Percentiles rank a stretch among this genome's conserved stretches.
Evolutionary conservation across 1,140 invertebrate genomes (phyloP).

Genomic region (Pseudachorutes palmiensis): DNA sequence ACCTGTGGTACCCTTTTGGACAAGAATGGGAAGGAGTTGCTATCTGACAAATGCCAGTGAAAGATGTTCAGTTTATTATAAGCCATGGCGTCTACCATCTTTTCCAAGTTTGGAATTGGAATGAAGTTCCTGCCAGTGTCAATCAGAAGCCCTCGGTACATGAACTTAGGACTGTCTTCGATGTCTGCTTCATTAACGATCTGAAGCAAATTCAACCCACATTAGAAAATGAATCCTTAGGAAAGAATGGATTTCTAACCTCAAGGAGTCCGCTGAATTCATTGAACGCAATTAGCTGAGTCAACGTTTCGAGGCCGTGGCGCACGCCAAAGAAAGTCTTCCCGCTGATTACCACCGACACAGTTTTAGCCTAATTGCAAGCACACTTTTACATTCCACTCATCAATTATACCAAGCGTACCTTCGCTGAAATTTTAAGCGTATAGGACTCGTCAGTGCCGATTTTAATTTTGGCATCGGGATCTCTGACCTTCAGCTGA

Average conservation of each 20-base stretch:
- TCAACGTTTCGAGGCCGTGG: constrained; percentile 67
- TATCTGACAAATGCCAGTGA: constrained; percentile 77
- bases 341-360: constrained; percentile 46
- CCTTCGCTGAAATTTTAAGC: too few relatives aligned
- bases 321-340: constrained; percentile 62
- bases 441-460: constrained; percentile 60
- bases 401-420: too few relatives aligned
- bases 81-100: constrained; percentile 66
- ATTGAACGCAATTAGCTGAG: constrained; percentile 55
- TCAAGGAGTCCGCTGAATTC: constrained; percentile 21
- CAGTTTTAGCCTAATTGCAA: too few relatives aligned
- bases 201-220: constrained; percentile 18
- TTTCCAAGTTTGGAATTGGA: constrained; percentile 56
- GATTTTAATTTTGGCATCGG: constrained; percentile 45
- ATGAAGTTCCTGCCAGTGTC: constrained; percentile 71
- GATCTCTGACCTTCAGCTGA: background rate
- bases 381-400: too few relatives aligned
- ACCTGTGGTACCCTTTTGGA: constrained; percentile 55
- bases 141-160: constrained; percentile 54
- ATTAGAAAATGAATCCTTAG: background rate
- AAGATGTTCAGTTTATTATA: constrained; percentile 73
- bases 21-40: constrained; percentile 70
- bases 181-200: constrained; percentile 25
- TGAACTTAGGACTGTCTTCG: constrained; percentile 30
- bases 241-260: constrained; percentile 10